A percentile compares a stretch with the other conserved stretches of the same genome.
phyloP scores from a whole-genome alignment of 1,140 invertebrate species.

The Bombyx mandarina region DNA sequence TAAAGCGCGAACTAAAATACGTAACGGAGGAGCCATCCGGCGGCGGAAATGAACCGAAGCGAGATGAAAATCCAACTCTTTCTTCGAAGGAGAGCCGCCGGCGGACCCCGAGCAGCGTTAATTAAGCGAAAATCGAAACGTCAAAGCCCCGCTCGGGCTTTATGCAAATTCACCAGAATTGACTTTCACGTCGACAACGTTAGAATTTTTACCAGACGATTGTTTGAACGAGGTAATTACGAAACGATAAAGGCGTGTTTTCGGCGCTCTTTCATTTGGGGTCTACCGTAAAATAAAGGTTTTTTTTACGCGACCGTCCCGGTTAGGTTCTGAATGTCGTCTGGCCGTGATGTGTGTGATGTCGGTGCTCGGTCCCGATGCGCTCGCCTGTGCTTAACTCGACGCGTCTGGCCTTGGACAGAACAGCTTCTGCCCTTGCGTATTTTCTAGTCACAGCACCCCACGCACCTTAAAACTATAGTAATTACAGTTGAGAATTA shows the following conservation, averaged over 20 bases:
- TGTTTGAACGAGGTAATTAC: slow-evolving; percentile 50
- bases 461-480: no score
- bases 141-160: slow-evolving; percentile 46
- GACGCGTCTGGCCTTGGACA: no score
- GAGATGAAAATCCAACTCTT: slow-evolving; percentile 38
- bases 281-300: not conserved
- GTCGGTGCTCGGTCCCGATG: no score
- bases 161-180: slow-evolving; percentile 56
- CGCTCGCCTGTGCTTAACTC: no score
- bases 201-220: slow-evolving; percentile 46
- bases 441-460: no score
- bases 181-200: slow-evolving; percentile 42
- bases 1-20: slow-evolving; percentile 39
- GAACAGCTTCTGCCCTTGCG: no score
- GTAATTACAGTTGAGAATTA: no score
- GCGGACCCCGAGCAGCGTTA: slow-evolving; percentile 41
- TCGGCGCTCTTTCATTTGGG: slow-evolving; percentile 12
- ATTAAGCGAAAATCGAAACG: slow-evolving; percentile 66
- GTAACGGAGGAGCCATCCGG: slow-evolving; percentile 33
- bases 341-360: no score
- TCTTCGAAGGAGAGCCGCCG: slow-evolving; percentile 23
- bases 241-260: slow-evolving; percentile 13
- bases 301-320: not conserved
- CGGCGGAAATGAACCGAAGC: slow-evolving; percentile 32
- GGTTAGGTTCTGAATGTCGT: not conserved